phyloP scores from a whole-genome alignment of 2,888 invertebrate genomes.

The Ochropleura plecta region DNA sequence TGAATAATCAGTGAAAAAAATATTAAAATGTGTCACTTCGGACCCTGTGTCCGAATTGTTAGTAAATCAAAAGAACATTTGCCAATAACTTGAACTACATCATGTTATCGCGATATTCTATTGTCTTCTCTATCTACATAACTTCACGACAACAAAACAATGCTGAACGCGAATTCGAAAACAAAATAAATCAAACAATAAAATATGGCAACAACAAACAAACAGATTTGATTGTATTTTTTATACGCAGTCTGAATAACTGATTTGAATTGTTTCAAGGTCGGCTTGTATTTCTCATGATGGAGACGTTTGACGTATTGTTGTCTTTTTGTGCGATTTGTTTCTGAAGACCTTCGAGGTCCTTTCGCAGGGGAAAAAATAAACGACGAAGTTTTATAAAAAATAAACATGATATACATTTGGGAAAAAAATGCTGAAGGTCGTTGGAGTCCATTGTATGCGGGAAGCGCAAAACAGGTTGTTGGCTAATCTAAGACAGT shows the following conservation, averaged over 20 bases:
- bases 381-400: slow-evolving; percentile 15
- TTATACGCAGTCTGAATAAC: slow-evolving; percentile 20
- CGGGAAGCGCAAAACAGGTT: not conserved
- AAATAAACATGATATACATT: not conserved
- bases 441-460: not conserved
- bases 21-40: no score
- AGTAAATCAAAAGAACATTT: not conserved
- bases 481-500: not conserved
- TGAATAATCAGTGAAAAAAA: no score
- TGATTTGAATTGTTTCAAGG: slow-evolving; percentile 46
- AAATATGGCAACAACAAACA: slow-evolving; percentile 17
- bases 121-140: slow-evolving; percentile 13
- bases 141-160: slow-evolving; percentile 25
- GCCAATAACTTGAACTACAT: not conserved
- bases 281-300: slow-evolving; percentile 34
- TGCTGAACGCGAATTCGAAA: slow-evolving; percentile 11
- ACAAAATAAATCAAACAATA: slow-evolving; percentile 16
- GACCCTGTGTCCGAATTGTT: no score
- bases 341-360: slow-evolving; percentile 43
- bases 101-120: not conserved
- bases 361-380: slow-evolving; percentile 27
- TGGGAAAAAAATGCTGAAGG: not conserved
- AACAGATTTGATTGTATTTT: slow-evolving; percentile 33
- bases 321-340: slow-evolving; percentile 45
- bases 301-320: slow-evolving; percentile 36